phyloP scores from a whole-genome alignment of 2,113 vertebrate genomes.

The Apistogramma diplotaenia region DNA sequence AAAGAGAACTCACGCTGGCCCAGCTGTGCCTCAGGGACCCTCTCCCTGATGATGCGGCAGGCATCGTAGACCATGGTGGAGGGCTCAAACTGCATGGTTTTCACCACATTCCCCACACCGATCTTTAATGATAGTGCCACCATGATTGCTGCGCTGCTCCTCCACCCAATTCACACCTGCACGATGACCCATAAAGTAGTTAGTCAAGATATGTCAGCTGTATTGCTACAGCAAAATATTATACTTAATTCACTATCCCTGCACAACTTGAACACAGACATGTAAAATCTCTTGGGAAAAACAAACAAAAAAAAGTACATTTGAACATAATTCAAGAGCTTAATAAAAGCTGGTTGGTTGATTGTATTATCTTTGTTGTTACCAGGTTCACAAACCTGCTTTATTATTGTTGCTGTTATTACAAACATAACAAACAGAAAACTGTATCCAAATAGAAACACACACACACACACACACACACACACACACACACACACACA shows the following conservation, averaged over 20 bases:
- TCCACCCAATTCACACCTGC: constrained; percentile 62
- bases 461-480: no score
- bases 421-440: no score
- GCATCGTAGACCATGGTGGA: constrained; percentile 98
- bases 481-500: no score
- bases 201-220: background rate
- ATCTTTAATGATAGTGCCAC: constrained; percentile 98
- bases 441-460: no score
- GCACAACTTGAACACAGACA: background rate
- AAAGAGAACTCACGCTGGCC: constrained; percentile 89
- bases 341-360: no score
- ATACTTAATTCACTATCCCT: background rate
- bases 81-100: constrained; percentile 99
- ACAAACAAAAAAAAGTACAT: no score
- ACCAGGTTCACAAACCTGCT: no score
- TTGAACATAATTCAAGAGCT: no score
- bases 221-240: background rate
- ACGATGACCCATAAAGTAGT: background rate
- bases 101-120: constrained; percentile 95
- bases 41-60: constrained; percentile 93
- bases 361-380: no score
- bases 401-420: no score
- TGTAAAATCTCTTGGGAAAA: background rate
- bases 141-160: constrained; percentile 83
- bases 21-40: constrained; percentile 91